Evolutionary conservation across 2,888 invertebrate genomes (phyloP).

Genomic region (Geophilus truncorum): DNA sequence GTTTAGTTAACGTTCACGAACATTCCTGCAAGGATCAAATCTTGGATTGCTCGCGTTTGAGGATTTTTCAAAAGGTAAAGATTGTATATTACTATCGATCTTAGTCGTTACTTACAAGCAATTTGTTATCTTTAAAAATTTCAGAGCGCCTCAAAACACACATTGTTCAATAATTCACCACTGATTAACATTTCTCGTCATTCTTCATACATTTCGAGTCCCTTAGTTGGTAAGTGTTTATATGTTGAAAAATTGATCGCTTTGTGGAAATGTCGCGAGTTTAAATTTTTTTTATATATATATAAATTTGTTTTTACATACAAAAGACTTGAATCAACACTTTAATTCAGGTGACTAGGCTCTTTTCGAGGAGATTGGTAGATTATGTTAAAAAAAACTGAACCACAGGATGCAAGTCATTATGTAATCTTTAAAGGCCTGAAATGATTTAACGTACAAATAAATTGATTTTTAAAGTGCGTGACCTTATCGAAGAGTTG

Average conservation of each 20-base stretch:
- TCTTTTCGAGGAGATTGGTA: not conserved
- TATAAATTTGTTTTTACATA: not conserved
- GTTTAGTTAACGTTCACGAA: conserved; percentile 79
- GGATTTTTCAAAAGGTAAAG: conserved; percentile 45
- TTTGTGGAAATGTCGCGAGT: not conserved
- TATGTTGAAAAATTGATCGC: not conserved
- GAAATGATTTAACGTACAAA: not conserved
- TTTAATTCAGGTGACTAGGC: not conserved
- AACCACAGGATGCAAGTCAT: not conserved
- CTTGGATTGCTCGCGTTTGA: conserved; percentile 60
- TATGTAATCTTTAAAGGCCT: not conserved
- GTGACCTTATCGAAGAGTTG: no score
- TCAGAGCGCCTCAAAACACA: not conserved
- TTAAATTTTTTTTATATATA: not conserved
- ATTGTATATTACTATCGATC: not conserved
- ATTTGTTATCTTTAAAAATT: not conserved
- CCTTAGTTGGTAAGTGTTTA: not conserved
- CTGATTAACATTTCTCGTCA: not conserved
- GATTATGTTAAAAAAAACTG: not conserved
- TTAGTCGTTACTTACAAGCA: not conserved
- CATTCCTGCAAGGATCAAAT: conserved; percentile 83
- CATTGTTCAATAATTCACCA: not conserved
- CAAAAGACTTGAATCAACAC: not conserved
- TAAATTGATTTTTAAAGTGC: not conserved
- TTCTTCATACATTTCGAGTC: conserved; percentile 9